phyloP scores from a whole-genome alignment of 37 sponge, comb jelly and placozoan genomes.

The Chondrilla cf. caribensis region DNA sequence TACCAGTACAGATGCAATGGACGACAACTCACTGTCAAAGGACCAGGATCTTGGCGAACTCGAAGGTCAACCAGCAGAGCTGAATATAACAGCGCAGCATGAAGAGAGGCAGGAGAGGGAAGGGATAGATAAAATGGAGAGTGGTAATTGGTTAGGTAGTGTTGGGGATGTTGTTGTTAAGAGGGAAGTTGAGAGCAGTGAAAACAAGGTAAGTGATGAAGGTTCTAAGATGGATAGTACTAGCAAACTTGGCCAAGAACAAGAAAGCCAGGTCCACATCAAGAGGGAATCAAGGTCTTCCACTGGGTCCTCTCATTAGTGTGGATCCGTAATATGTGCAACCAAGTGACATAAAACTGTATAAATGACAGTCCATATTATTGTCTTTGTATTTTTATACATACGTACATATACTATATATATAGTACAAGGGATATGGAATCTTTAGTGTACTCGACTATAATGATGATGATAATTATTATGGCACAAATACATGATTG shows the following conservation, averaged over 20 bases:
- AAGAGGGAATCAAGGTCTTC: too few species aligned
- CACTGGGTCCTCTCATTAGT: too few species aligned
- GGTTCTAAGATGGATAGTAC: background rate
- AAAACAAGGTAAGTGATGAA: conserved; percentile 7
- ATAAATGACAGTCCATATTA: too few species aligned
- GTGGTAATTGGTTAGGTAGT: conserved; percentile 10
- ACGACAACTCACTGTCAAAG: background rate
- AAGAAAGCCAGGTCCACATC: background rate
- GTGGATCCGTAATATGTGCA: too few species aligned
- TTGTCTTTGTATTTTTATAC: too few species aligned
- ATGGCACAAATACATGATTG: too few species aligned
- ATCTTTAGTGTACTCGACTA: too few species aligned
- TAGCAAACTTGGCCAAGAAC: background rate
- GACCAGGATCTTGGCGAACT: conserved; percentile 17
- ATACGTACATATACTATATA: too few species aligned
- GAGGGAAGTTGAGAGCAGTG: background rate
- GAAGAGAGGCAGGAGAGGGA: background rate
- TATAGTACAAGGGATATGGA: too few species aligned
- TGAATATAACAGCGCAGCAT: conserved; percentile 21
- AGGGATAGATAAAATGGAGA: background rate
- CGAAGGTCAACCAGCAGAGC: conserved; percentile 18
- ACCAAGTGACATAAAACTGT: too few species aligned
- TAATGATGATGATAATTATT: too few species aligned
- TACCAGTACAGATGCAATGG: background rate
- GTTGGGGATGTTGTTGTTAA: background rate